phyloP scores from a whole-genome alignment of 1,140 invertebrate genomes.

The Drosophila azteca region DNA sequence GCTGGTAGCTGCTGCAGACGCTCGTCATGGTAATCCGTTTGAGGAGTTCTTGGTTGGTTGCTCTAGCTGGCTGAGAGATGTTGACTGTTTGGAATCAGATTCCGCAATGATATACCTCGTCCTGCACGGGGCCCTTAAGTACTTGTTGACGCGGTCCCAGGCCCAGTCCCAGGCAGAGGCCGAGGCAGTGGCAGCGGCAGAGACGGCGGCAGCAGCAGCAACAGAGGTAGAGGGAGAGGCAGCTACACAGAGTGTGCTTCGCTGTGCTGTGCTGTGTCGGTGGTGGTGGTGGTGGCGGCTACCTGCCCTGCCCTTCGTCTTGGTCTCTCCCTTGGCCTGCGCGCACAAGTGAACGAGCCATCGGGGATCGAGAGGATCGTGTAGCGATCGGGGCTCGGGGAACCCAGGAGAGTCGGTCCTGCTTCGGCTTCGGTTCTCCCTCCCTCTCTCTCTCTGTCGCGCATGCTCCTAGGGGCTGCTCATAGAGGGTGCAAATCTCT shows the following conservation, averaged over 20 bases:
- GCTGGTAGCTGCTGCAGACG: slow-evolving; percentile 70
- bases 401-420: not conserved
- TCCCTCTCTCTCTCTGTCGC: not conserved
- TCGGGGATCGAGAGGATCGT: not conserved
- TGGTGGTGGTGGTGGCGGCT: slow-evolving; percentile 43
- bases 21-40: slow-evolving; percentile 75
- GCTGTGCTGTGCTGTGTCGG: slow-evolving; percentile 5
- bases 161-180: not conserved
- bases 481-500: slow-evolving; percentile 1
- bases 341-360: slow-evolving; percentile 37
- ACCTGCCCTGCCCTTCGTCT: slow-evolving; percentile 36
- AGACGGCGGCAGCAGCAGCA: slow-evolving; percentile 12
- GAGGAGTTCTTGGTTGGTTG: not conserved
- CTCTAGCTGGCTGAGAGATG: slow-evolving; percentile 18
- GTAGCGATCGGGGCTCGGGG: too few relatives aligned
- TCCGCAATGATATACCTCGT: slow-evolving; percentile 83
- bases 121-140: slow-evolving; percentile 70
- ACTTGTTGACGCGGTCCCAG: slow-evolving; percentile 19
- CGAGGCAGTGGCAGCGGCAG: not conserved
- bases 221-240: slow-evolving; percentile 1
- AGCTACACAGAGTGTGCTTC: slow-evolving; percentile 27
- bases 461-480: slow-evolving; percentile 1
- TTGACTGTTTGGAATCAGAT: slow-evolving; percentile 82
- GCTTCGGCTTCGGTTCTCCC: not conserved
- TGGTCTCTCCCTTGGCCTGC: slow-evolving; percentile 19